Evolutionary conservation across 2,113 vertebrate genomes (phyloP).

Genomic region (Columba janthina): DNA sequence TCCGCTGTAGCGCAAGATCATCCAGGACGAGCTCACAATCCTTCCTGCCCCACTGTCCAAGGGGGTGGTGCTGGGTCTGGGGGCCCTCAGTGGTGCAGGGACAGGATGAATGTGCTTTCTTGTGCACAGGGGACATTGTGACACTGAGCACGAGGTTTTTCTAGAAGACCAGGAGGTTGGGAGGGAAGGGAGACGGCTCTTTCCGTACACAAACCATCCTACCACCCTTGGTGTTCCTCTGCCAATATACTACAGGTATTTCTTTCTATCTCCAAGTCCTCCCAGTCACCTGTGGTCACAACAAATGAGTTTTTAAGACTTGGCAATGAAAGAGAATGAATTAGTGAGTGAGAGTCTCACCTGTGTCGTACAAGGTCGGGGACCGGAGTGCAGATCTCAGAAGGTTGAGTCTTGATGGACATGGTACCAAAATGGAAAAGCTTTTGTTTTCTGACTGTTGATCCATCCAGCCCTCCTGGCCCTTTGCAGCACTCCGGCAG

Average conservation of each 20-base stretch:
- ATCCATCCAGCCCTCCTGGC: background rate
- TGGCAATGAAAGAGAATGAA: background rate
- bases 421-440: background rate
- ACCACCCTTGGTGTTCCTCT: background rate
- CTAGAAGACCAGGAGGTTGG: background rate
- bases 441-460: background rate
- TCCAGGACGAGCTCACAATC: background rate
- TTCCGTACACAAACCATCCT: background rate
- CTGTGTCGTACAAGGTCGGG: fast-evolving
- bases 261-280: background rate
- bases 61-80: background rate
- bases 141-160: background rate
- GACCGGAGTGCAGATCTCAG: background rate
- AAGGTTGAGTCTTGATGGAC: background rate
- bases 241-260: background rate
- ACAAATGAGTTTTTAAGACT: background rate
- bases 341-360: background rate
- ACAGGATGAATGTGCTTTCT: background rate
- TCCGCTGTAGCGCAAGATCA: background rate
- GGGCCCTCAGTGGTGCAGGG: background rate
- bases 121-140: fast-evolving
- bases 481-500: background rate
- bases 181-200: background rate
- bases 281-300: background rate
- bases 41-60: background rate